Evolutionary conservation across 2,888 invertebrate genomes (phyloP), one percentile per base, ranked within the genome.

Genomic region (Drosophila colorata): DNA sequence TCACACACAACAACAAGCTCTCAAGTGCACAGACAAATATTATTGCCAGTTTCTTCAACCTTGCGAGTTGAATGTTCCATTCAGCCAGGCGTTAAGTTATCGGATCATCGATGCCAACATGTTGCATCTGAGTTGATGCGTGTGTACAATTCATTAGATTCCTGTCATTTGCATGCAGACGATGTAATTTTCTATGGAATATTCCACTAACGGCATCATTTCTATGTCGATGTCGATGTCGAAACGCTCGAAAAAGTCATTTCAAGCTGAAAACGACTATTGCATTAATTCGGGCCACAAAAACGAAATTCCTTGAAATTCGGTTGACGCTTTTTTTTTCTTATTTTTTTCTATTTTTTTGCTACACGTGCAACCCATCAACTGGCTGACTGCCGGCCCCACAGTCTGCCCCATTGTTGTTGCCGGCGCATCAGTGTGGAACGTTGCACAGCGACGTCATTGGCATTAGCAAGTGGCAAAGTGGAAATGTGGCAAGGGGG

Each of bases 281-380:
- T 80, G 82, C 78, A 82, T 75, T 79, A 82, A 85, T 80, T 80
- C 58, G 55, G 28, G 56, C 73, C 76, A 76, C 70, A 71, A 56
- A 56, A 66, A 66, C 48, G 59, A 52, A 57, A 56, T 72, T 56
- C 58, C 52, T 37, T 60, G 59, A 58, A 68, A 56, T 43, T 69
- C 55, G 46, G 44, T 49, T 38, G 44, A 16, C 40, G 61, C 16
- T 28, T 16, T 16, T 2, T 38, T 51, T 38, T 38, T 13, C 2
- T 35, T 11, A 0, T 16, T 31, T 28, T 28, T 18, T 0, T 23
- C 7, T 48, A 68, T 63, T 63, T 70, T 57, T 23, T 47, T 43
- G n/a, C 56, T 28, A 40, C 52, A 65, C 74, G 74, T 74, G 69
- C 74, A 64, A 18, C 18, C 65, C 37, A 44, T 51, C 37, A 35